These are phyloP conservation scores for Drosophila sordidapex DNA, from an alignment of 2,888 invertebrate species.

Conservation along the genomic window DNA sequence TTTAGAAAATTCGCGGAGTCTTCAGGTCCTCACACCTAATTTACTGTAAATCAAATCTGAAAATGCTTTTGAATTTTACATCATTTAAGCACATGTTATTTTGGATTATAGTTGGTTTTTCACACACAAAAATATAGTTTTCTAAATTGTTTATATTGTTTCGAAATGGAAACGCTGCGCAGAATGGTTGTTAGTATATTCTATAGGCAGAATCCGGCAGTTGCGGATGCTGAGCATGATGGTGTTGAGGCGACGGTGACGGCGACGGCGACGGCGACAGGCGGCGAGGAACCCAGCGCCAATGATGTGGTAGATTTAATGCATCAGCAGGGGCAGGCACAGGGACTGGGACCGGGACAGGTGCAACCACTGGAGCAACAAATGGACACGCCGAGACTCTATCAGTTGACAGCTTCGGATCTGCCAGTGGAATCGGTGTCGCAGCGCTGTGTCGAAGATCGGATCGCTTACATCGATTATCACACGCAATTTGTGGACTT, in stretches of 20 bases:
- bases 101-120: not conserved
- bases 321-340: constrained; percentile 10
- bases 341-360: not conserved
- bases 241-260: not conserved
- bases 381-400: not conserved
- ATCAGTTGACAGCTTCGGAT: constrained; percentile 29
- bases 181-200: constrained; percentile 13
- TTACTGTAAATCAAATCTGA: not conserved
- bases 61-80: constrained; percentile 19
- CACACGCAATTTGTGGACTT: constrained; percentile 60
- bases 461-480: constrained; percentile 41
- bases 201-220: not conserved
- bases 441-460: constrained; percentile 2
- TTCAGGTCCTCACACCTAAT: not conserved
- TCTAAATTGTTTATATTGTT: not conserved
- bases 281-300: constrained; percentile 6
- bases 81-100: constrained; percentile 16
- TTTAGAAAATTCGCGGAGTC: not conserved
- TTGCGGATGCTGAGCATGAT: not conserved
- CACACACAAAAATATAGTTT: constrained; percentile 10
- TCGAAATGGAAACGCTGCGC: constrained; percentile 43
- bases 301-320: constrained; percentile 39
- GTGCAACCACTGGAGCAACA: not conserved
- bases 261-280: not conserved
- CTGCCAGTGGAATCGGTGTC: not conserved